Percentiles rank a stretch among this genome's conserved stretches.
Evolutionary conservation across 2,113 vertebrate species (phyloP).

Genomic region (Oncorhynchus gorbuscha): DNA sequence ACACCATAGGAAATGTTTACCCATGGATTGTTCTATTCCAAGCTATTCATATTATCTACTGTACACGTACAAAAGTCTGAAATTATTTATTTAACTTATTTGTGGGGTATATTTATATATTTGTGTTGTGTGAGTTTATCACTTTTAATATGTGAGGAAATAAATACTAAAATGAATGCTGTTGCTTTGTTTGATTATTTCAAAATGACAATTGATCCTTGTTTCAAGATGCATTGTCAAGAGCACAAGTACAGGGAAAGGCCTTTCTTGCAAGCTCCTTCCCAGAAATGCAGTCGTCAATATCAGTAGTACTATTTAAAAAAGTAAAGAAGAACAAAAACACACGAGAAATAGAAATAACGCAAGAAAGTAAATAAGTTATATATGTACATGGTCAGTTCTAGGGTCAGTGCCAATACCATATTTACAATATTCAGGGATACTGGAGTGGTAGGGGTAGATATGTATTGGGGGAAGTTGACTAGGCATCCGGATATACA

Average conservation of each 20-base stretch:
- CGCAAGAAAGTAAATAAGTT: too few species aligned
- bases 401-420: too few species aligned
- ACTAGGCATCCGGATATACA: too few species aligned
- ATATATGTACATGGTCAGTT: too few species aligned
- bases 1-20: slow-evolving; percentile 31
- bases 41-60: not conserved
- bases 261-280: too few species aligned
- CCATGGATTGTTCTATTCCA: slow-evolving; percentile 31
- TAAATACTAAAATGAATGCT: slow-evolving; percentile 32
- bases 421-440: too few species aligned
- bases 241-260: too few species aligned
- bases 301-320: too few species aligned
- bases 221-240: not conserved
- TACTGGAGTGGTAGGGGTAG: not conserved
- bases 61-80: not conserved
- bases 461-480: too few species aligned
- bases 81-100: slow-evolving; percentile 71
- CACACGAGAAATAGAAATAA: too few species aligned
- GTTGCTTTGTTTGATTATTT: slow-evolving; percentile 5
- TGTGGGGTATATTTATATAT: slow-evolving; percentile 65
- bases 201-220: not conserved
- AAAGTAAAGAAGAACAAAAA: too few species aligned
- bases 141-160: slow-evolving; percentile 34
- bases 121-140: slow-evolving; percentile 8
- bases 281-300: too few species aligned